These are phyloP conservation scores for Papilio polyxenes DNA, from an alignment of 1,140 invertebrate species.

Conservation along the genomic window DNA sequence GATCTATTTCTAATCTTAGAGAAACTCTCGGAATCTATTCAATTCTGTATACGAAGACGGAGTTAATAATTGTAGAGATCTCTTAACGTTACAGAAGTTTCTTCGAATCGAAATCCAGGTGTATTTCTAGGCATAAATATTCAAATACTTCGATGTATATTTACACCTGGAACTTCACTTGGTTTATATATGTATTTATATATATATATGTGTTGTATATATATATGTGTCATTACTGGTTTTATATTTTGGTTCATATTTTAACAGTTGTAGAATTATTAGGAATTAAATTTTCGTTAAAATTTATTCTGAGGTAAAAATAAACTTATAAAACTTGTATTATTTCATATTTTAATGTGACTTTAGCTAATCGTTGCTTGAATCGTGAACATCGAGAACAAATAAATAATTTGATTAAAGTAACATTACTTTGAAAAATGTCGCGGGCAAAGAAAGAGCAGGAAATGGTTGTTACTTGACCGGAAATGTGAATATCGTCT, in stretches of 20 bases:
- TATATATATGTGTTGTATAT: not conserved
- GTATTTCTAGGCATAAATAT: no score
- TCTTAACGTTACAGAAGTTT: not conserved
- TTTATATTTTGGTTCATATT: not conserved
- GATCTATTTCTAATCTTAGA: constrained; percentile 2
- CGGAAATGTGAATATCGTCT: constrained; percentile 3
- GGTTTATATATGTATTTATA: no score
- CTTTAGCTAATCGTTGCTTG: no score
- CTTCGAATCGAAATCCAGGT: not conserved
- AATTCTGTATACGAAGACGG: not conserved
- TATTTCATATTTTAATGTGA: no score
- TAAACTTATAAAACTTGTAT: no score
- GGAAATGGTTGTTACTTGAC: constrained; percentile 2
- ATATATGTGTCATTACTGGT: not conserved
- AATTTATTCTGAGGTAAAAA: no score
- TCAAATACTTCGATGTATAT: no score
- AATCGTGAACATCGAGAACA: not conserved
- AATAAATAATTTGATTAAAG: not conserved
- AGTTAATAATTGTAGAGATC: not conserved
- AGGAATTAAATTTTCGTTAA: no score
- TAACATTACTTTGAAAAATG: not conserved
- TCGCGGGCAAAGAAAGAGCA: not conserved
- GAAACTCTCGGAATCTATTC: constrained; percentile 1
- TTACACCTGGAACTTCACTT: not conserved
- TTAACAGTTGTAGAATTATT: no score